phyloP scores from a whole-genome alignment of 2,113 vertebrate genomes.

The Scomber colias region DNA sequence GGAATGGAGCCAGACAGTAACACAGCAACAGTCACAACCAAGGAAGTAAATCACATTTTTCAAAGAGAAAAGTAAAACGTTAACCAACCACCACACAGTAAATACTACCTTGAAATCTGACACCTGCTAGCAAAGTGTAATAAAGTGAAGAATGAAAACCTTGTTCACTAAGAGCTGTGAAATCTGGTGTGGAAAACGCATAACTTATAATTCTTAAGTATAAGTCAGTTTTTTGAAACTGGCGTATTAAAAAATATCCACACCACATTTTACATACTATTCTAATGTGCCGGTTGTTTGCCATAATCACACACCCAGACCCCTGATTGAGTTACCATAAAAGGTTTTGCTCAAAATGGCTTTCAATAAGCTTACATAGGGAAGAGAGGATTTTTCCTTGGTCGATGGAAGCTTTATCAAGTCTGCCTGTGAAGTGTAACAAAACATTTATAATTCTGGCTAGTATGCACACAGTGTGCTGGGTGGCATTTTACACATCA shows the following conservation, averaged over 20 bases:
- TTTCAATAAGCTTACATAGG: conserved; percentile 82
- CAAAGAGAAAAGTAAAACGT: neutral
- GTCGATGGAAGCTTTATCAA: conserved; percentile 80
- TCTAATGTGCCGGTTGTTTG: conserved; percentile 9
- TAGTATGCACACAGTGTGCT: conserved; percentile 1
- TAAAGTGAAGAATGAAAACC: conserved; percentile 4
- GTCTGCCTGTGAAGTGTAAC: conserved; percentile 85
- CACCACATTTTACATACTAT: conserved; percentile 74
- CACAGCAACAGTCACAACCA: conserved; percentile 21
- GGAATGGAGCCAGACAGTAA: neutral
- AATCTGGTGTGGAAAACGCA: conserved; percentile 61
- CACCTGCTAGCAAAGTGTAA: conserved; percentile 33
- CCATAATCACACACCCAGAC: conserved; percentile 65
- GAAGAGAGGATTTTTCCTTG: conserved; percentile 61
- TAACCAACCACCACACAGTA: conserved; percentile 65
- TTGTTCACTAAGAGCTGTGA: conserved; percentile 42
- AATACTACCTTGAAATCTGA: conserved; percentile 16
- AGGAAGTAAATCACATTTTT: neutral
- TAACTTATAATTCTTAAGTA: neutral
- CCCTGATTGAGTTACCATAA: conserved; percentile 58
- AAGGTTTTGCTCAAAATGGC: conserved; percentile 26
- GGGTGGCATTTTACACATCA: conserved; percentile 9
- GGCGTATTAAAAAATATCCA: conserved; percentile 19
- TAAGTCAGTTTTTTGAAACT: neutral
- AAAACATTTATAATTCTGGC: conserved; percentile 64